A percentile compares a stretch with the other conserved stretches of the same genome.
Evolutionary conservation across 92 coral and sea anemone species (phyloP).

Genomic region (Umimayanthus kanabou): DNA sequence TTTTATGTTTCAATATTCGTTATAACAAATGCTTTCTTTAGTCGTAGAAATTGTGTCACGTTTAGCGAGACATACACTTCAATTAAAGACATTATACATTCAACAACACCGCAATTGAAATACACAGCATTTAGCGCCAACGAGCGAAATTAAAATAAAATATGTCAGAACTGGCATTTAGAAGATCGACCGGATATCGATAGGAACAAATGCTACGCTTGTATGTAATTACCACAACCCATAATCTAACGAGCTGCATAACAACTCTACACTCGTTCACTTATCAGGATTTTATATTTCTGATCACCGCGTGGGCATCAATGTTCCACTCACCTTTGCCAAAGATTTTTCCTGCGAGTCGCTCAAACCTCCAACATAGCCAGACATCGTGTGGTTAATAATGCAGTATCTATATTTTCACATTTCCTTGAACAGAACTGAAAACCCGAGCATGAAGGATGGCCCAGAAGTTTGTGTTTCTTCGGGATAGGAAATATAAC

Average conservation of each 20-base stretch:
- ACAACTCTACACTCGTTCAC: not conserved
- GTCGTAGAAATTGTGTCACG: not conserved
- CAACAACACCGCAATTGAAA: not conserved
- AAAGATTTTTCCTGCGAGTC: slow-evolving; percentile 43
- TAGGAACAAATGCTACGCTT: too few relatives aligned
- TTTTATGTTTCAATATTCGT: not conserved
- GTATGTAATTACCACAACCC: not conserved
- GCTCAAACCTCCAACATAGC: slow-evolving; percentile 63
- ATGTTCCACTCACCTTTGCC: slow-evolving; percentile 47
- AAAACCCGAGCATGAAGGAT: not conserved
- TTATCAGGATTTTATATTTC: too few relatives aligned
- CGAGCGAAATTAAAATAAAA: too few relatives aligned
- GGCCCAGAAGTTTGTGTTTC: not conserved
- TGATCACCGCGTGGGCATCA: not conserved
- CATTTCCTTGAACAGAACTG: not conserved
- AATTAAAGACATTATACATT: too few relatives aligned
- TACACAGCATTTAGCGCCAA: too few relatives aligned
- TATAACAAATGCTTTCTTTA: not conserved
- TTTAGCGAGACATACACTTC: not conserved
- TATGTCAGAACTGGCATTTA: too few relatives aligned
- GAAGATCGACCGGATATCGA: too few relatives aligned
- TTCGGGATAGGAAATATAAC: not conserved
- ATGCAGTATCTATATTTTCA: not conserved
- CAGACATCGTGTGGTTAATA: slow-evolving; percentile 52
- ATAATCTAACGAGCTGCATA: not conserved